Base-by-base conservation (phyloP, 2,888 invertebrate species). In the Harpagoxenus sublaevis region DNA sequence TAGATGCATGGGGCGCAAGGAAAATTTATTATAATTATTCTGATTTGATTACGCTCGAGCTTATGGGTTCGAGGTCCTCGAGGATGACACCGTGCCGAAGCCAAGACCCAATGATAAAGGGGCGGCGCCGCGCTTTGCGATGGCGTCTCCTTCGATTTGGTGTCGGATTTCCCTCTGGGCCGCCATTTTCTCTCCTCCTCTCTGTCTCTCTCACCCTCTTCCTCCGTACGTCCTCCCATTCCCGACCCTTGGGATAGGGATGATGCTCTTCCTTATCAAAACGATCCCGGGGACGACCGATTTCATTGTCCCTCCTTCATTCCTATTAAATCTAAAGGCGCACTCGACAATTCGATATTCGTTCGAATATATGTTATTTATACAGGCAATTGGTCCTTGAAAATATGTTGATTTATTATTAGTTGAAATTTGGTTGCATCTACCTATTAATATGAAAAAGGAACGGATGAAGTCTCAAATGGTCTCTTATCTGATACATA, bases 111-210 rank as follows among this genome's bases (percentile, higher is more conserved):
- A 92, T 93, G 93, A 93, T 92, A 93, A 92, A 93, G 95, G 94
- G 94, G 94, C 94, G 94, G 92, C 92, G 93, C 92, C 93, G 93
- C 91, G 92, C 91, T 92, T 94, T 92, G 94, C 94, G 93, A 95
- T 95, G 95, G 95, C 95, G 94, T 95, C 95, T 94, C 93, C 94
- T 95, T 95, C 95, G 95, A 95, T 95, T 94, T 92, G 93, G 95
- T 94, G 94, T 95, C 94, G 91, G 89, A 92, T 95, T 93, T 92
- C 94, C 92, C 91, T 91, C 90, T 90, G 84, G 93, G 92, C 94
- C 94, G 94, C 94, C 94, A 81, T 81, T 81, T 95, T 94, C 94
- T 95, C 93, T 91, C 92, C 92, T 94, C 92, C 92, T 91, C 90
- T 86, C 83, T 84, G 81, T 87, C 88, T 85, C 81, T 73, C 55